These are phyloP conservation scores for Stigmatopora nigra DNA, from an alignment of 2,113 vertebrate species.

Conservation along the genomic window DNA sequence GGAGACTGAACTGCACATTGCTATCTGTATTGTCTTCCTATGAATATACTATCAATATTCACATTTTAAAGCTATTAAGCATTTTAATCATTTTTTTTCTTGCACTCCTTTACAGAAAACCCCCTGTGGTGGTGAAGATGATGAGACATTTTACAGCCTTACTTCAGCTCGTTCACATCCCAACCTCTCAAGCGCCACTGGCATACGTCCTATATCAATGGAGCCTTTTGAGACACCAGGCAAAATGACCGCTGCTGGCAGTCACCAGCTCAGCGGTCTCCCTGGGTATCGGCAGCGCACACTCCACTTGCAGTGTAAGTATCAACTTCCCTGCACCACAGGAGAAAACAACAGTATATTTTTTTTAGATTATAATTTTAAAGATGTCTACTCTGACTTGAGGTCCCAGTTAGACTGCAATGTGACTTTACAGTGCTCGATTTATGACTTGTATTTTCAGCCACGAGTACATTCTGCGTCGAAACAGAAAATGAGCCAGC, in stretches of 20 bases:
- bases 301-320: conserved; percentile 62
- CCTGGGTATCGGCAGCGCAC: conserved; percentile 84
- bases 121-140: conserved; percentile 46
- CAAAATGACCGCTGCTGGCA: conserved; percentile 8
- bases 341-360: background rate
- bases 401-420: too few relatives aligned
- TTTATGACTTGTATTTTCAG: conserved; percentile 31
- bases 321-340: too few relatives aligned
- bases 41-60: too few relatives aligned
- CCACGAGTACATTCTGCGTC: conserved; percentile 65
- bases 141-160: conserved; percentile 73
- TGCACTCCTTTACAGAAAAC: conserved; percentile 63
- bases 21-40: too few relatives aligned
- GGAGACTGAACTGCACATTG: too few relatives aligned
- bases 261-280: conserved; percentile 72
- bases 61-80: too few relatives aligned
- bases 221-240: too few relatives aligned
- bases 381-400: background rate
- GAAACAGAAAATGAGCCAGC: conserved; percentile 83
- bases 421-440: background rate
- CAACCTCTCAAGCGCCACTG: conserved; percentile 42
- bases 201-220: conserved; percentile 45
- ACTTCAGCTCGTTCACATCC: conserved; percentile 58
- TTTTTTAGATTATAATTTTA: background rate
- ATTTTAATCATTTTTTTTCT: background rate